Conservation (phyloP, 2,888 invertebrate species). For the Drosophila longiperda region DNA sequence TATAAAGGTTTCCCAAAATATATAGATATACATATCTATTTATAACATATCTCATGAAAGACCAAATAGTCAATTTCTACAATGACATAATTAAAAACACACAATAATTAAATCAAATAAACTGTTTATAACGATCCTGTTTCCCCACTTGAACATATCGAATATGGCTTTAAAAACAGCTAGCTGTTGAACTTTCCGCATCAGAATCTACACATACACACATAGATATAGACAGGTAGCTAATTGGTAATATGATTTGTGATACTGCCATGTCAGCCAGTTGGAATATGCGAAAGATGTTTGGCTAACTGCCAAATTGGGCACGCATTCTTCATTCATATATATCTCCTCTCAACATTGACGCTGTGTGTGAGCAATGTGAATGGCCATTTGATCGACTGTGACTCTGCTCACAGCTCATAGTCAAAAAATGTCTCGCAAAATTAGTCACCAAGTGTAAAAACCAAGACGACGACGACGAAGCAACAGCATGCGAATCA, state of each 20-base stretch:
- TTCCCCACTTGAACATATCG: neutral
- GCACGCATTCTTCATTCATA: slow-evolving; percentile 1
- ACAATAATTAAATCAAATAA: neutral
- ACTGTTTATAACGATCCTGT: neutral
- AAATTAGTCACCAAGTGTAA: neutral
- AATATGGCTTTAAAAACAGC: neutral
- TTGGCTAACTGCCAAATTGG: slow-evolving; percentile 9
- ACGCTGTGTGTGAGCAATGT: slow-evolving; percentile 11
- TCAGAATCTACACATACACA: slow-evolving; percentile 6
- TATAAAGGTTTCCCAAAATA: no score
- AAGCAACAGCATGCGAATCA: neutral
- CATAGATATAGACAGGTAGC: slow-evolving; percentile 1
- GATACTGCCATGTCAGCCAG: neutral
- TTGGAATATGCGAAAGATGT: neutral
- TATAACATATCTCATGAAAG: neutral
- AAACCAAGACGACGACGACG: neutral
- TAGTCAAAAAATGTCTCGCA: slow-evolving; percentile 1
- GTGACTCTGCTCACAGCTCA: neutral
- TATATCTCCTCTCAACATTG: slow-evolving; percentile 6
- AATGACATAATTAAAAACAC: neutral
- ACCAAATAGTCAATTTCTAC: neutral
- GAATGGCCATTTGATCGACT: slow-evolving; percentile 10
- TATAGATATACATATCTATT: no score
- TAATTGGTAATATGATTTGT: slow-evolving; percentile 45
- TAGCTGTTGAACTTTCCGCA: neutral